Percentiles rank a stretch among this genome's conserved stretches.
phyloP scores from a whole-genome alignment of 2,113 vertebrate genomes.

The Charadrius vociferus region DNA sequence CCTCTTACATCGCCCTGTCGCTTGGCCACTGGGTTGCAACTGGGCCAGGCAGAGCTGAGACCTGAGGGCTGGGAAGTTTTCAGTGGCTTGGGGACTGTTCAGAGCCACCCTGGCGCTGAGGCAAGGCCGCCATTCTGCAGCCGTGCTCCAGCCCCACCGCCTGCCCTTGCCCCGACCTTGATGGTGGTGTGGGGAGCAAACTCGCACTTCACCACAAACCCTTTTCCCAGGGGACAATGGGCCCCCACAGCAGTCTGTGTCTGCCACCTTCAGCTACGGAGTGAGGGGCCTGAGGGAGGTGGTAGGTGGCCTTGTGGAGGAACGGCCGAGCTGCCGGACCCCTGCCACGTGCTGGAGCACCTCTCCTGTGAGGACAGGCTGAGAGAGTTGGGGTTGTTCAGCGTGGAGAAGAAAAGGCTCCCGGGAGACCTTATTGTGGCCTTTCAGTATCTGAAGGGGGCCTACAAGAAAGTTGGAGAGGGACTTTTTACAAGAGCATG shows the following conservation, averaged over 20 bases:
- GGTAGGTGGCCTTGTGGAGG: not conserved
- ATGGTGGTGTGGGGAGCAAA: not conserved
- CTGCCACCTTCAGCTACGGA: not conserved
- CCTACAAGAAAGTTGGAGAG: not conserved
- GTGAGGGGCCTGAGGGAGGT: not conserved
- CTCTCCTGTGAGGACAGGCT: not conserved
- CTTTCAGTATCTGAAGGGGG: not conserved
- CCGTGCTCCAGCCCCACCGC: accelerated
- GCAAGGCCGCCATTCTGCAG: too few species aligned
- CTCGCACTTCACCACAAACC: not conserved
- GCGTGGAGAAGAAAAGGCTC: not conserved
- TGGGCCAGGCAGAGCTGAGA: not conserved
- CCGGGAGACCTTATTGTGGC: not conserved
- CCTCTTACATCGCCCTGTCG: accelerated
- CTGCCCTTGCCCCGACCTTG: not conserved
- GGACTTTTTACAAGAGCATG: not conserved
- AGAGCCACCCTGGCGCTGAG: too few species aligned
- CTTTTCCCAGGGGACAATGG: not conserved
- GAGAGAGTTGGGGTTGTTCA: not conserved
- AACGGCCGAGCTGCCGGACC: accelerated
- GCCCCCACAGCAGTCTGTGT: not conserved
- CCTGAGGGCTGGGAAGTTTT: not conserved
- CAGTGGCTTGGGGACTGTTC: accelerated
- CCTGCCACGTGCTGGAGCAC: accelerated
- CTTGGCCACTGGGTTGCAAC: not conserved